Conservation (phyloP, 2,113 vertebrate species). For the Gymnogyps californianus region DNA sequence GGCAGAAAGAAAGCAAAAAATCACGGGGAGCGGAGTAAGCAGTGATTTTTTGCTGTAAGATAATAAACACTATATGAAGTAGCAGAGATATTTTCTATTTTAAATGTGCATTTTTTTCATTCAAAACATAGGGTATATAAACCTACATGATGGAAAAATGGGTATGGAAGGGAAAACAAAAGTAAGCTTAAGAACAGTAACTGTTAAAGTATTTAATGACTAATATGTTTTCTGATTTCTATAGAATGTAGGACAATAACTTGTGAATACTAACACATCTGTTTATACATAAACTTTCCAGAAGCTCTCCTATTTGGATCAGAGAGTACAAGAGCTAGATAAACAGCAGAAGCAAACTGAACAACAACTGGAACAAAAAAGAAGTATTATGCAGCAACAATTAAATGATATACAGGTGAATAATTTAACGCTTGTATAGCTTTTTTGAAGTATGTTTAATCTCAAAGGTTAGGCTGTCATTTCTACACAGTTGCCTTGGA, state of each 20-base stretch:
- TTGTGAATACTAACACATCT: background rate
- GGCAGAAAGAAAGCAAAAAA: background rate
- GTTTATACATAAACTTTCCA: slow-evolving; percentile 35
- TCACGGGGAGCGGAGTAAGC: background rate
- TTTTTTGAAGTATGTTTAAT: background rate
- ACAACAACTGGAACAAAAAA: slow-evolving; percentile 37
- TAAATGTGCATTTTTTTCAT: background rate
- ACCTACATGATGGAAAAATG: background rate
- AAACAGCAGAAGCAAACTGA: slow-evolving; percentile 43
- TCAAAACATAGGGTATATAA: background rate
- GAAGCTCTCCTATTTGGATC: slow-evolving; percentile 48
- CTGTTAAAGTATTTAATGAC: background rate
- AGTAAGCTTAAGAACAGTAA: background rate
- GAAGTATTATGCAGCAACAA: background rate
- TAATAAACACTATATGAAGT: background rate
- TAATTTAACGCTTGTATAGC: background rate
- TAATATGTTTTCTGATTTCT: background rate
- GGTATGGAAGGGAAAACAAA: background rate
- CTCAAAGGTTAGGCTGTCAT: background rate
- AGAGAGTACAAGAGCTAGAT: slow-evolving; percentile 25
- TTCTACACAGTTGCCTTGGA: slow-evolving; percentile 30
- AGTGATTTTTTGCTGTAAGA: background rate
- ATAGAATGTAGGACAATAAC: background rate
- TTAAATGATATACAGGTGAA: slow-evolving; percentile 57
- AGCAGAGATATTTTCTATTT: background rate